These are phyloP conservation scores for Calyptomena viridis DNA, from an alignment of 2,113 vertebrate genomes.

Conservation along the genomic window DNA sequence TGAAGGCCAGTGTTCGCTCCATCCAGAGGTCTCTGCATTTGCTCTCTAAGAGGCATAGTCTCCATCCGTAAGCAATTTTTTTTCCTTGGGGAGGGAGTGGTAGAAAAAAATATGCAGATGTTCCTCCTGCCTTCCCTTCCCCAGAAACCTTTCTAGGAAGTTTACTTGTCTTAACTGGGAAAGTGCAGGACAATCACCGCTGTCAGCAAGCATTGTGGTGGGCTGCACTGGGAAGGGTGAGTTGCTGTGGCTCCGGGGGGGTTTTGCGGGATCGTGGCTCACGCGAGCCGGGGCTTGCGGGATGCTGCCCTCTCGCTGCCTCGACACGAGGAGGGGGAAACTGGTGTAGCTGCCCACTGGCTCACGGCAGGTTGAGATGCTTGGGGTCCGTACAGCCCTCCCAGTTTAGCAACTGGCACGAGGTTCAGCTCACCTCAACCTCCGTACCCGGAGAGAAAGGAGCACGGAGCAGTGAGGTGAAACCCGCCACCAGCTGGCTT, in stretches of 20 bases:
- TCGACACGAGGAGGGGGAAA: not conserved
- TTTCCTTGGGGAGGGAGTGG: fast-evolving
- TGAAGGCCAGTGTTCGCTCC: conserved; percentile 18
- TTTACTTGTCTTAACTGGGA: not conserved
- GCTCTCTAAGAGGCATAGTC: not conserved
- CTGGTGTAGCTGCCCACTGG: fast-evolving
- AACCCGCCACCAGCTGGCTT: not conserved
- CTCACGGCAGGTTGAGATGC: not conserved
- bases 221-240: not conserved
- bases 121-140: not conserved
- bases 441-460: fast-evolving
- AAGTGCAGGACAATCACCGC: fast-evolving
- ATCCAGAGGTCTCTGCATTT: not conserved
- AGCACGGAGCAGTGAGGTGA: not conserved
- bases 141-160: not conserved
- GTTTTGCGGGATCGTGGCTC: not conserved
- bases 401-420: not conserved
- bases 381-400: fast-evolving
- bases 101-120: not conserved
- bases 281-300: fast-evolving
- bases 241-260: not conserved
- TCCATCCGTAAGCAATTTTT: not conserved
- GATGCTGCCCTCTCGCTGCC: not conserved
- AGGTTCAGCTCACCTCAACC: not conserved
- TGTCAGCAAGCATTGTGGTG: fast-evolving